Percentiles rank a stretch among this genome's conserved stretches.
Evolutionary conservation across 1,140 invertebrate genomes (phyloP).

Genomic region (Pygmarrhopalites habei): DNA sequence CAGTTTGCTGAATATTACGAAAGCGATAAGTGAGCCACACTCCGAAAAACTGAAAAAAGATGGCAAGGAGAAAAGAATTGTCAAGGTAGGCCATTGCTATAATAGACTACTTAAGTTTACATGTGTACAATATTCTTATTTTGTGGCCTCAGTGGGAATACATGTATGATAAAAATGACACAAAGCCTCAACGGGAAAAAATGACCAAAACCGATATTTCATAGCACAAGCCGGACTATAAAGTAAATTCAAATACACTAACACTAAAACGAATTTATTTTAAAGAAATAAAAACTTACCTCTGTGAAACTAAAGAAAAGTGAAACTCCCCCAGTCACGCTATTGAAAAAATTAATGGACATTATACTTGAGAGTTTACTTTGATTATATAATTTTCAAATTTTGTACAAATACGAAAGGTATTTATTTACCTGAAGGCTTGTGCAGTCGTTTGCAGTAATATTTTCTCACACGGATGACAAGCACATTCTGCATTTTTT

Average conservation of each 20-base stretch:
- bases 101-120: background rate
- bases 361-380: too few species aligned
- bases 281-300: conserved; percentile 53
- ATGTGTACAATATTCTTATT: background rate
- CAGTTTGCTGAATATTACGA: conserved; percentile 96
- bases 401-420: too few species aligned
- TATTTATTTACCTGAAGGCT: too few species aligned
- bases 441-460: conserved; percentile 71
- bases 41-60: conserved; percentile 80
- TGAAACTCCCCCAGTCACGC: conserved; percentile 78
- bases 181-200: background rate
- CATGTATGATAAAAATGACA: conserved; percentile 10
- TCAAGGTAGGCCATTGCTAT: background rate
- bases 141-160: conserved; percentile 24
- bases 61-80: conserved; percentile 26
- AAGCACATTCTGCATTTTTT: conserved; percentile 49
- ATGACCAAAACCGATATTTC: background rate
- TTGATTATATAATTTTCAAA: too few species aligned
- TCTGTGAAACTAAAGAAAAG: conserved; percentile 96
- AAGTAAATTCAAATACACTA: conserved; percentile 5
- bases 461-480: conserved; percentile 64
- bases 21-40: conserved; percentile 93
- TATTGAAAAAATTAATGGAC: too few species aligned
- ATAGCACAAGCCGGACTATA: background rate
- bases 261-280: conserved; percentile 2